Evolutionary conservation across 2,797 vertebrate species (phyloP).

Genomic region (Sardinella longiceps): DNA sequence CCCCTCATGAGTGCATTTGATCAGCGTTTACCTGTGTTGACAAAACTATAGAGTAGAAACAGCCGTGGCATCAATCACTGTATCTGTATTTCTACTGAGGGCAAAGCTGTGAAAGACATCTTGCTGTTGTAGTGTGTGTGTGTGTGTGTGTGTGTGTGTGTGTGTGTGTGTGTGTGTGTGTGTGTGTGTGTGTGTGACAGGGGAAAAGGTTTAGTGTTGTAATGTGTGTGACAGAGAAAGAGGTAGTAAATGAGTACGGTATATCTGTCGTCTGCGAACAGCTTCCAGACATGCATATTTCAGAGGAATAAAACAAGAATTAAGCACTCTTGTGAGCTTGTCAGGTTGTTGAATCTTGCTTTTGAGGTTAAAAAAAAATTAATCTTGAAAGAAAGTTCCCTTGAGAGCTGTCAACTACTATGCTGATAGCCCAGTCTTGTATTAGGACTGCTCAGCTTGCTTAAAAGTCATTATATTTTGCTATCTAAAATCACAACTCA

Average conservation of each 20-base stretch:
- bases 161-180: constrained; percentile 38
- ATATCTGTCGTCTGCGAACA: constrained; percentile 13
- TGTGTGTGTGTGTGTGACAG: constrained; percentile 40
- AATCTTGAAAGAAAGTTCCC: constrained; percentile 22
- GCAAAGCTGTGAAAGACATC: constrained; percentile 31
- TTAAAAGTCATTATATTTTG: constrained; percentile 19
- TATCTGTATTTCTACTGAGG: constrained; percentile 38
- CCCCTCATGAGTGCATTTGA: not conserved
- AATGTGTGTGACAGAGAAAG: too few species aligned
- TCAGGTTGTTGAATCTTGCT: constrained; percentile 34
- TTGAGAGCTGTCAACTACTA: constrained; percentile 17
- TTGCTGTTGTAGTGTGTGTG: constrained; percentile 37
- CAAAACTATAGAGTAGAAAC: constrained; percentile 30
- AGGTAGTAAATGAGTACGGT: constrained; percentile 28
- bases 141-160: constrained; percentile 39
- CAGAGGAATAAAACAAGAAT: constrained; percentile 39
- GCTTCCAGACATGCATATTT: constrained; percentile 32
- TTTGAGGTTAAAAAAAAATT: constrained; percentile 41
- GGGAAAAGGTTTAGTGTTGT: too few species aligned
- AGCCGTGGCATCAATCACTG: constrained; percentile 40
- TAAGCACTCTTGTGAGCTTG: constrained; percentile 38
- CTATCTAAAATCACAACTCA: constrained; percentile 2
- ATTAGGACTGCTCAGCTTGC: not conserved
- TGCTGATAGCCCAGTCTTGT: not conserved
- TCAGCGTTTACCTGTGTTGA: constrained; percentile 9